These are phyloP conservation scores for Perizoma affinitatum DNA, from an alignment of 2,888 invertebrate species.

Conservation along the genomic window DNA sequence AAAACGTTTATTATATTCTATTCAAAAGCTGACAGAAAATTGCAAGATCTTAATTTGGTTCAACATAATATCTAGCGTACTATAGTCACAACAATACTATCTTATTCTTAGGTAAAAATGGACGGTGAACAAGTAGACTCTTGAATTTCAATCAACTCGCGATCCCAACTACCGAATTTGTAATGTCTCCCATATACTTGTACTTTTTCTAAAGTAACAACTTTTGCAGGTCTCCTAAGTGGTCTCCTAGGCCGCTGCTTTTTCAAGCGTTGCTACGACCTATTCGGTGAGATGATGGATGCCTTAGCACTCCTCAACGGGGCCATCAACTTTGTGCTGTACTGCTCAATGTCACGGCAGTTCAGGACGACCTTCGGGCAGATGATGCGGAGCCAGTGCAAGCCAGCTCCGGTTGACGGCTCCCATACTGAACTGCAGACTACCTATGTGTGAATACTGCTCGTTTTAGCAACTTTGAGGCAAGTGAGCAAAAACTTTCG, in stretches of 20 bases:
- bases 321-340: constrained; percentile 96
- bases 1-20: too few relatives aligned
- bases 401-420: constrained; percentile 71
- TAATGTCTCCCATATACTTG: too few relatives aligned
- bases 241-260: constrained; percentile 88
- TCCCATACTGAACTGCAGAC: constrained; percentile 86
- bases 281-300: constrained; percentile 94
- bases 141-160: too few relatives aligned
- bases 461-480: too few relatives aligned
- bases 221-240: constrained; percentile 83
- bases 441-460: constrained; percentile 81
- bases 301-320: constrained; percentile 95
- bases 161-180: too few relatives aligned
- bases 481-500: neutral
- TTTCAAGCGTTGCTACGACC: constrained; percentile 91
- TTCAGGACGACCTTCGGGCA: constrained; percentile 92
- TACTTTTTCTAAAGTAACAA: too few relatives aligned
- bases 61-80: too few relatives aligned
- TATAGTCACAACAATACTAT: too few relatives aligned
- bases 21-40: too few relatives aligned
- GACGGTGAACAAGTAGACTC: too few relatives aligned
- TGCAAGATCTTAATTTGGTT: too few relatives aligned
- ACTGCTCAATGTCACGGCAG: constrained; percentile 97
- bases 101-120: too few relatives aligned
- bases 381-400: constrained; percentile 87